Evolutionary conservation across 2,888 invertebrate genomes (phyloP), one percentile per base, ranked within the genome.

Genomic region (Resseliella maxima): DNA sequence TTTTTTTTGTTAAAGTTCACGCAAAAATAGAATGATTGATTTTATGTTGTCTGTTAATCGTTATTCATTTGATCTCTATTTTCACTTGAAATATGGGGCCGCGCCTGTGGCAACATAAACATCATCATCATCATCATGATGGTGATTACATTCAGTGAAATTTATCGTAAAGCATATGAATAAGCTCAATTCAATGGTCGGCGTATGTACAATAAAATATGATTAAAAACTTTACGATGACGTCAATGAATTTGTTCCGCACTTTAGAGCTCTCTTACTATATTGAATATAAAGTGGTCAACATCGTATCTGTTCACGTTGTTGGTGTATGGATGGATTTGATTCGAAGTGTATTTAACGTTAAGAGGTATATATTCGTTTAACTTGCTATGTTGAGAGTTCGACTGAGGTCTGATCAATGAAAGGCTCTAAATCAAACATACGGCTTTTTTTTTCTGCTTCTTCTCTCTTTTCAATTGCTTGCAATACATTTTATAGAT

Each of bases 191-290:
- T 59, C 59, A 15, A 59, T 24, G 59, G 72, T 83, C n/a, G 38
- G 38, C 6, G 21, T 83, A 38, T 15, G 38, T 83, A 83, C 83
- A 83, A 83, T 83, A 38, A 36, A 83, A 83, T 83, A 83, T 83
- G 83, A 83, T 83, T 72, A 83, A 83, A 83, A 83, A 83, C 83
- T 38, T 36, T 83, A n/a, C 5, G 38, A 83, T 83, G 83, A 83
- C 83, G 83, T 83, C 83, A 83, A 83, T 83, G 38, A 83, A 83
- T 83, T 83, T 83, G 38, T 83, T 38, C 83, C 83, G 38, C 38
- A 83, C 83, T 83, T 38, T 38, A 38, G 38, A 38, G 83, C 83
- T 38, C 83, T 59, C 59, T 59, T 24, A 8, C 59, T n/a, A 2
- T 24, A 38, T 12, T 83, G 83, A 83, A 83, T 83, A 38, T 83